Conservation (phyloP, 1,140 invertebrate genomes). For the Drosophila suzukii region DNA sequence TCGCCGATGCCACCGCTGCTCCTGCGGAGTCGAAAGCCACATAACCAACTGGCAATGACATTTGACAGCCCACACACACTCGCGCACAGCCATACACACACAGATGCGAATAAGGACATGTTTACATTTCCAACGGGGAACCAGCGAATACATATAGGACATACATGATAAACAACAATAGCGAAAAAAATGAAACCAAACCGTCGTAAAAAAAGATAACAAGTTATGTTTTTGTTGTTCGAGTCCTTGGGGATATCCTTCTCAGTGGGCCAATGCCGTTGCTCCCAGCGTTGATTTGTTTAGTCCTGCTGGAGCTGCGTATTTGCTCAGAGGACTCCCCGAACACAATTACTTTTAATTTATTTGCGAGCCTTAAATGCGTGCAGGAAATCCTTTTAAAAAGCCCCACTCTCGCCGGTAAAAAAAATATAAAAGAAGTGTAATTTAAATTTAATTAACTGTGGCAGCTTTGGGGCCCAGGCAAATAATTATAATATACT, state of each 20-base stretch:
- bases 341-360: constrained; percentile 71
- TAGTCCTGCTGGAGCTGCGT: constrained; percentile 42
- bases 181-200: constrained; percentile 41
- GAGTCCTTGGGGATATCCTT: constrained; percentile 41
- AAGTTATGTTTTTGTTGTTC: constrained; percentile 64
- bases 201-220: constrained; percentile 66
- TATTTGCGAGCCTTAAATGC: constrained; percentile 45
- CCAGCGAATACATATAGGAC: constrained; percentile 27
- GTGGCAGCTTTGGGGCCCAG: background rate
- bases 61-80: constrained; percentile 58
- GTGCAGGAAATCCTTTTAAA: constrained; percentile 43
- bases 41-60: constrained; percentile 78
- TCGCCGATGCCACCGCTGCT: constrained; percentile 35
- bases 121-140: constrained; percentile 74
- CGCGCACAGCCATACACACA: constrained; percentile 15
- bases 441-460: constrained; percentile 75
- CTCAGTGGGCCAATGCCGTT: constrained; percentile 9
- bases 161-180: constrained; percentile 54
- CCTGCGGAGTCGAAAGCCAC: constrained; percentile 68
- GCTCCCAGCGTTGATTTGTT: constrained; percentile 66
- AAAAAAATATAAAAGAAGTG: constrained; percentile 18
- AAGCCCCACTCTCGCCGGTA: background rate
- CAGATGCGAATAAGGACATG: constrained; percentile 55
- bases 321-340: constrained; percentile 29
- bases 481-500: constrained; percentile 31